phyloP scores from a whole-genome alignment of 2,797 vertebrate genomes.

The Carapus acus region DNA sequence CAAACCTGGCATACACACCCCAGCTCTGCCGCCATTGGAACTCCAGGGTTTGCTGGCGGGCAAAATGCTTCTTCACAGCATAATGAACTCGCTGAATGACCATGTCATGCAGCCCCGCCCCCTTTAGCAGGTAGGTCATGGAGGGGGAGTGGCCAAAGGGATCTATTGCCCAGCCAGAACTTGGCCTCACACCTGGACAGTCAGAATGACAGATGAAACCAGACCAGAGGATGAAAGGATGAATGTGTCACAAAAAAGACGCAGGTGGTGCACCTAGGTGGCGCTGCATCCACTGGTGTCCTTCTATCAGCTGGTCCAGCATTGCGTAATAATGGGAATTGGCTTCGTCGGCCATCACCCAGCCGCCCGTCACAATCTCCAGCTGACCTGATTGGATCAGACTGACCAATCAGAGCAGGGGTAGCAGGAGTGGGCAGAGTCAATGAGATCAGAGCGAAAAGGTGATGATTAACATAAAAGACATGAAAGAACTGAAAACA shows the following conservation, averaged over 20 bases:
- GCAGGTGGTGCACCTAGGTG: conserved; percentile 70
- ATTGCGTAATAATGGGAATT: conserved; percentile 84
- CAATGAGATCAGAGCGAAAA: too few species aligned
- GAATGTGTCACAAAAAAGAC: too few species aligned
- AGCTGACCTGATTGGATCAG: conserved; percentile 80
- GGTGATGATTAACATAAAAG: too few species aligned
- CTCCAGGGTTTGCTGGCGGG: conserved; percentile 78
- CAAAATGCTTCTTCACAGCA: conserved; percentile 84
- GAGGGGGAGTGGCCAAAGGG: conserved; percentile 90
- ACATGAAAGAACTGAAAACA: too few species aligned
- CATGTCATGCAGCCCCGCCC: conserved; percentile 81
- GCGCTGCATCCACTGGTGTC: conserved; percentile 89
- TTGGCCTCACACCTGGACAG: conserved; percentile 80
- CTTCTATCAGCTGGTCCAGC: conserved; percentile 89
- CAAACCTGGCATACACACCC: conserved; percentile 74
- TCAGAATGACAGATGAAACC: background rate
- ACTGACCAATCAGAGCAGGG: conserved; percentile 61
- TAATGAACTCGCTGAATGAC: conserved; percentile 91
- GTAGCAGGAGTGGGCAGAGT: too few species aligned
- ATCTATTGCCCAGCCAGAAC: conserved; percentile 83
- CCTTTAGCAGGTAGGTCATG: conserved; percentile 86
- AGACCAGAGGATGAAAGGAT: too few species aligned
- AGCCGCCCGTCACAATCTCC: conserved; percentile 90
- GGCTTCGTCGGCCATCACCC: conserved; percentile 94
- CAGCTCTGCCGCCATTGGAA: conserved; percentile 94